Percentiles rank a stretch among this genome's conserved stretches.
Conservation (phyloP, 1,140 invertebrate genomes). For the Sitobion miscanthi region DNA sequence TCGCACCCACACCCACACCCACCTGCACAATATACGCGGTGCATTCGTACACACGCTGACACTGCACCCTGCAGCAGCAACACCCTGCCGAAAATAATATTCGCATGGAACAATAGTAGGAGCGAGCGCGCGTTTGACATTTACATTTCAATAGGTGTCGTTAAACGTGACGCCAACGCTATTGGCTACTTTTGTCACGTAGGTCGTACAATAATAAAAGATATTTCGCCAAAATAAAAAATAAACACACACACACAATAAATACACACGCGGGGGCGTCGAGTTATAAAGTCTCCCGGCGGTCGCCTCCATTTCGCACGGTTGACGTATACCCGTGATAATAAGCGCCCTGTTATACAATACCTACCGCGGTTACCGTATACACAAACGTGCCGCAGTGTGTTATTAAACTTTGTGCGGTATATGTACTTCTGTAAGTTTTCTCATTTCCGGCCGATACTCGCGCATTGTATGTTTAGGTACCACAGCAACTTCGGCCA, state of each 20-base stretch:
- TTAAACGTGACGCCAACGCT: background rate
- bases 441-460: background rate
- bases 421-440: background rate
- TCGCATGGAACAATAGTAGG: background rate
- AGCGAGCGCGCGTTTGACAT: background rate
- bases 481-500: background rate
- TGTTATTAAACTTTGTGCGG: background rate
- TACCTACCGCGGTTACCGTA: background rate
- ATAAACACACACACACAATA: too few species aligned
- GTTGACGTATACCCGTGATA: background rate
- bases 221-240: background rate
- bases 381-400: background rate
- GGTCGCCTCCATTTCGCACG: background rate
- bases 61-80: too few species aligned
- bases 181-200: constrained; percentile 37
- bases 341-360: background rate
- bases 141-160: constrained; percentile 22
- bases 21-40: background rate
- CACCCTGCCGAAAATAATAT: background rate
- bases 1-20: background rate
- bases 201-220: background rate
- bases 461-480: background rate
- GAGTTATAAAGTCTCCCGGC: background rate
- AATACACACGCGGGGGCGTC: too few species aligned
- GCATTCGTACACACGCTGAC: background rate